Base-by-base conservation (phyloP, 2,797 vertebrate genomes). In the Anguilla obscura region DNA sequence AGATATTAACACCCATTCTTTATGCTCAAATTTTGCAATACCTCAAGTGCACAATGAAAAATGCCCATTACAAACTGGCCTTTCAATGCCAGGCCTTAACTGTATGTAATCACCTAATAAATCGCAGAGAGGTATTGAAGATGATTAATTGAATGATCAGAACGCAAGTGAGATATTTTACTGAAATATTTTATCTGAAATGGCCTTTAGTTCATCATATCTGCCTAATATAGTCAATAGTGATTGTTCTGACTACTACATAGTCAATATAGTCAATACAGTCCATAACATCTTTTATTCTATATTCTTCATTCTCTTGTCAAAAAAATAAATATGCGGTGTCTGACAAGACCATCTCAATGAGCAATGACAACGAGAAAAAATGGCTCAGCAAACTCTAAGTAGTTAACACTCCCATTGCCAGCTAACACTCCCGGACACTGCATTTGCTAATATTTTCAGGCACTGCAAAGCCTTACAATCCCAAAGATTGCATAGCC, bases 141-240 rank as follows among this genome's bases (percentile, higher is more conserved):
- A 85, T 85, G n/a, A 30, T 16, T 16, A 18, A 33, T 36, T 58
- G 83, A 85, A 33, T 7, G 40, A 85, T 85, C 79, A 16, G 40
- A 56, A 85, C 10, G 1, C 52, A 58, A 30, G 83, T 27, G 83
- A 56, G 10, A 85, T 85, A 84, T 50, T 83, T 83, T 30, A 40
- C 36, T 45, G 4, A 82, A 82, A 24, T 50, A 48, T 82, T 83
- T 83, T 3, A 52, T 21, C 80, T 84, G 27, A 84, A 52, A 50
- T 84, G 16, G 21, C 21, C 0, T 84, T 84, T 52, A 30, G 80
- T 50, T 56, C 16, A 60, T 60, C 16, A 60, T n/a, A 30, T 30
- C 83, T 56, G 45, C 79, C 40, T 48, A 82, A 40, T 76, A 40
- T 40, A 50, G 79, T 82, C 79, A 36, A n/a, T 58, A 54, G n/a